These are phyloP conservation scores for Zeus faber DNA, from an alignment of 2,113 vertebrate genomes.

Conservation along the genomic window DNA sequence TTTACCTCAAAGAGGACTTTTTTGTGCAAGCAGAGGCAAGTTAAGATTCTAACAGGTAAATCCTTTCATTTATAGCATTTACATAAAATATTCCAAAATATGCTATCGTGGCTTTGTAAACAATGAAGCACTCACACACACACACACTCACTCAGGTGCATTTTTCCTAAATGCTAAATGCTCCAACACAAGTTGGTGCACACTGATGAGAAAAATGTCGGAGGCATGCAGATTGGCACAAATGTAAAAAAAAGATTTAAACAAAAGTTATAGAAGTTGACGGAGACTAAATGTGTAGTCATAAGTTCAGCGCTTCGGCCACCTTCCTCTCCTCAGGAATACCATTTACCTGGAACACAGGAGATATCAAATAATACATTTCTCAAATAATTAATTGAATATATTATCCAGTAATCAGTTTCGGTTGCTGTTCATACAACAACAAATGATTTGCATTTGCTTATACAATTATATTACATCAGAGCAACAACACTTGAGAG, in stretches of 20 bases:
- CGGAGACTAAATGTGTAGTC: slow-evolving; percentile 48
- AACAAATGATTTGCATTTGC: too few relatives aligned
- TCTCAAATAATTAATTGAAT: background rate
- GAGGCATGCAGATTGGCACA: slow-evolving; percentile 63
- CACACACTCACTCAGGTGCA: slow-evolving; percentile 16
- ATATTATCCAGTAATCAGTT: background rate
- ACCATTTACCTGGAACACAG: slow-evolving; percentile 92
- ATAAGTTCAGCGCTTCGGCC: slow-evolving; percentile 92
- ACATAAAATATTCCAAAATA: slow-evolving; percentile 42
- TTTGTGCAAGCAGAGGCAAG: slow-evolving; percentile 44
- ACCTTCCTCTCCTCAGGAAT: slow-evolving; percentile 99
- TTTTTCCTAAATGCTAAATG: background rate
- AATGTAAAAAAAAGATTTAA: slow-evolving; percentile 27
- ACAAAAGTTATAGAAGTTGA: background rate
- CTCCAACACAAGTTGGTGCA: slow-evolving; percentile 15
- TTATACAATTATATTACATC: too few relatives aligned
- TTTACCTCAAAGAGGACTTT: slow-evolving; percentile 21
- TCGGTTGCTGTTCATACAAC: too few relatives aligned
- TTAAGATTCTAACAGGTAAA: slow-evolving; percentile 34
- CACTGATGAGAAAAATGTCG: slow-evolving; percentile 21
- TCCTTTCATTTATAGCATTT: slow-evolving; percentile 26
- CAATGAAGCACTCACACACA: slow-evolving; percentile 12
- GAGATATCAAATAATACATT: too few relatives aligned
- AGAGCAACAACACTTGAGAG: too few relatives aligned
- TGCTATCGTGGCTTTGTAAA: slow-evolving; percentile 17